phyloP scores from a whole-genome alignment of 2,888 invertebrate species.

The Amiota communis region DNA sequence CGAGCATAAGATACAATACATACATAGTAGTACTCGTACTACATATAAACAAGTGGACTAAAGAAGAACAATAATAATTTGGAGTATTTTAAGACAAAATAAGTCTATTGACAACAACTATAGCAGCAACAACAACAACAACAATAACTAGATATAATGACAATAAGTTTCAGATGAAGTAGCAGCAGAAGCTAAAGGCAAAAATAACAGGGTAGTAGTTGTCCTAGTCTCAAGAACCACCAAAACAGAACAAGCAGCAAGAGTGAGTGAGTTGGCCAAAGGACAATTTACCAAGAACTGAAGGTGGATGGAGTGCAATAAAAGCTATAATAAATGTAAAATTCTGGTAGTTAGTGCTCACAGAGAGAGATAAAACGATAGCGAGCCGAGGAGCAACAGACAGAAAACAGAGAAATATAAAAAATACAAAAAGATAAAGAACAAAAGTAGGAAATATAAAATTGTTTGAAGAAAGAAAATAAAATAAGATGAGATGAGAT shows the following conservation, averaged over 20 bases:
- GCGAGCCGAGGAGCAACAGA: not conserved
- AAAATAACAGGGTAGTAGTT: not conserved
- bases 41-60: not conserved
- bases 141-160: not conserved
- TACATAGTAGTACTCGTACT: no score
- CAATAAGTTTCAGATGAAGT: constrained; percentile 5
- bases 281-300: not conserved
- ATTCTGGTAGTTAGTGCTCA: constrained; percentile 26
- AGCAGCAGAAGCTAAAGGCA: constrained; percentile 8
- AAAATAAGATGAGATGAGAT: not conserved
- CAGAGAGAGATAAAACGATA: constrained; percentile 11
- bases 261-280: no score
- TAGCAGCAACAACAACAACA: constrained; percentile 16
- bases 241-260: not conserved
- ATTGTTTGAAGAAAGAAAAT: not conserved
- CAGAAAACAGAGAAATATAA: constrained; percentile 2
- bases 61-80: constrained; percentile 28
- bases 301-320: constrained; percentile 15
- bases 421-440: not conserved
- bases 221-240: not conserved
- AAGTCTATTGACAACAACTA: constrained; percentile 23
- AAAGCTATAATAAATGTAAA: constrained; percentile 30
- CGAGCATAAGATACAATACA: no score
- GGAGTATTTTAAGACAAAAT: constrained; percentile 28
- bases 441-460: constrained; percentile 4